phyloP scores from a whole-genome alignment of 2,797 vertebrate species.

The Aeoliscus strigatus region DNA sequence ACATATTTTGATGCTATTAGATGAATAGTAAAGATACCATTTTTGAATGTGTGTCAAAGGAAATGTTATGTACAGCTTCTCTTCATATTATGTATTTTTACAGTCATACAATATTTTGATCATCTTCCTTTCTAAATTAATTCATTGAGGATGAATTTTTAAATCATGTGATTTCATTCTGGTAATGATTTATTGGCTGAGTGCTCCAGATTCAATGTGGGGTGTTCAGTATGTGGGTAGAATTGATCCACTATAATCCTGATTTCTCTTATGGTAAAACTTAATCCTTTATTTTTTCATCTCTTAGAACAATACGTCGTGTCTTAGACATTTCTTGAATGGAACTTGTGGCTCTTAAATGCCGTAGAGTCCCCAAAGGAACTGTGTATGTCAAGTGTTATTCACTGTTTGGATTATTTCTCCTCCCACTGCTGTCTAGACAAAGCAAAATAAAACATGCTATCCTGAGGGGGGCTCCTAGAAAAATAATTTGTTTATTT shows the following conservation, averaged over 20 bases:
- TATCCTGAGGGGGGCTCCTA: slow-evolving; percentile 55
- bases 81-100: slow-evolving; percentile 57
- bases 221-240: slow-evolving; percentile 33
- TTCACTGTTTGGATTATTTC: slow-evolving; percentile 61
- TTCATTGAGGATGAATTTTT: slow-evolving; percentile 31
- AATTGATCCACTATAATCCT: slow-evolving; percentile 43
- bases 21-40: slow-evolving; percentile 45
- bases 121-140: slow-evolving; percentile 60
- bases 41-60: slow-evolving; percentile 57
- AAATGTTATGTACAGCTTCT: slow-evolving; percentile 63
- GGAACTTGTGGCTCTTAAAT: slow-evolving; percentile 39
- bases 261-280: slow-evolving; percentile 37
- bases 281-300: slow-evolving; percentile 36
- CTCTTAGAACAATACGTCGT: slow-evolving; percentile 36
- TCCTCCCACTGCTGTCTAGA: slow-evolving; percentile 59
- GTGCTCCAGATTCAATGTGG: slow-evolving; percentile 42
- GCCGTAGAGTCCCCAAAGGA: slow-evolving; percentile 43
- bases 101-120: slow-evolving; percentile 56
- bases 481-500: slow-evolving; percentile 26
- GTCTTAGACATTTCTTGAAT: slow-evolving; percentile 50
- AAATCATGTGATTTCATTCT: slow-evolving; percentile 13
- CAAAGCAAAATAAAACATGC: slow-evolving; percentile 68
- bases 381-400: slow-evolving; percentile 57
- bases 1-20: slow-evolving; percentile 49
- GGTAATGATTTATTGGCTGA: slow-evolving; percentile 17